Percentiles rank a stretch among this genome's conserved stretches.
phyloP scores from a whole-genome alignment of 2,797 vertebrate species.

The Pagetopsis macropterus region DNA sequence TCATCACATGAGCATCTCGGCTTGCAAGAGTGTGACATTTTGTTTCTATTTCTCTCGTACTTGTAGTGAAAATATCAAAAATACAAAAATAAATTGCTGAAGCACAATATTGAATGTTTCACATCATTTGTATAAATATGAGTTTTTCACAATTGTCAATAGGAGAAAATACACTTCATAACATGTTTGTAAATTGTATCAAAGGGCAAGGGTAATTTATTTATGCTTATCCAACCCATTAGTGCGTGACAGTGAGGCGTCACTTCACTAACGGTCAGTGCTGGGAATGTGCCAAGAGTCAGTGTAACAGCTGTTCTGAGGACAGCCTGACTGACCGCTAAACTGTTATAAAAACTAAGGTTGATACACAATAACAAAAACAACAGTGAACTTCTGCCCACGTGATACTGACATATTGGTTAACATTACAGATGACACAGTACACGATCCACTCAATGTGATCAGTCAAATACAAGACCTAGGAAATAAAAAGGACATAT shows the following conservation, averaged over 20 bases:
- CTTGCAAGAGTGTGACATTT: no score
- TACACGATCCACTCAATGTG: neutral
- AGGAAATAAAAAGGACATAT: constrained; percentile 2
- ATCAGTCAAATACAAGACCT: neutral
- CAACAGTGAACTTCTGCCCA: neutral
- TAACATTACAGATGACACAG: neutral
- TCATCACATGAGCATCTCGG: no score
- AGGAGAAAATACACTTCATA: neutral
- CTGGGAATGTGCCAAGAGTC: constrained; percentile 55
- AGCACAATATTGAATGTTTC: neutral
- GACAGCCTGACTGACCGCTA: constrained; percentile 29
- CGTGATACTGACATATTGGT: neutral
- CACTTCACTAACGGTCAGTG: constrained; percentile 29
- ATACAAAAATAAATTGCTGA: no score
- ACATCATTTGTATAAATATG: neutral
- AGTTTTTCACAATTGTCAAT: neutral
- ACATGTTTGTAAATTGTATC: neutral
- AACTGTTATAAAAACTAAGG: constrained; percentile 19
- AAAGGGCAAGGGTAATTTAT: neutral
- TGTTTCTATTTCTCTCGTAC: no score
- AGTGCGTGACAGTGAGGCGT: neutral
- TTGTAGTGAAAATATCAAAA: no score
- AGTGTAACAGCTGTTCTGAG: constrained; percentile 50
- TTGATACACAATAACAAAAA: neutral
- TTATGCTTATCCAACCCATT: constrained; percentile 10